Evolutionary conservation across 1,140 invertebrate genomes (phyloP).

Genomic region (Drosophila arizonae): DNA sequence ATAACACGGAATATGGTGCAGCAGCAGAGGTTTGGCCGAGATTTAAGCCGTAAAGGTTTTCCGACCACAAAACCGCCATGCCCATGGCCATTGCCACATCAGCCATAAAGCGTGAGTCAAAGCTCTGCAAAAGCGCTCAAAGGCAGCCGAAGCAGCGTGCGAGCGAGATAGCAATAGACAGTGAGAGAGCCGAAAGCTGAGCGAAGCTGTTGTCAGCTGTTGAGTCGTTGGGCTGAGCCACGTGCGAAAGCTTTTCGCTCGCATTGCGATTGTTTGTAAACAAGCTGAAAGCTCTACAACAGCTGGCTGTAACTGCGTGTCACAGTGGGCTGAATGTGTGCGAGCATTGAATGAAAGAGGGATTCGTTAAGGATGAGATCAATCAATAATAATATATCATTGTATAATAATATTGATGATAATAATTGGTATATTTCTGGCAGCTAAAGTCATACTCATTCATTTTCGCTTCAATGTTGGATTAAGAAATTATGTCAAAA

Average conservation of each 20-base stretch:
- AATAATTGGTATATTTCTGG: too few relatives aligned
- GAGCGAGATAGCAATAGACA: constrained; percentile 1
- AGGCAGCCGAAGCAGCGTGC: background rate
- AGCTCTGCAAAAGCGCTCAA: constrained; percentile 28
- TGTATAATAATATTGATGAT: background rate
- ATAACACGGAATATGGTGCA: constrained; percentile 4
- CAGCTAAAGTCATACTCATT: too few relatives aligned
- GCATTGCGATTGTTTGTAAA: constrained; percentile 63
- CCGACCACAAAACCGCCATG: constrained; percentile 33
- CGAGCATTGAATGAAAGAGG: background rate
- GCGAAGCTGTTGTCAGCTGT: constrained; percentile 14
- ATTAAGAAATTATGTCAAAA: background rate
- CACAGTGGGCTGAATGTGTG: constrained; percentile 37
- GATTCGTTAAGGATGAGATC: too few relatives aligned
- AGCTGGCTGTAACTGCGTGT: constrained; percentile 15
- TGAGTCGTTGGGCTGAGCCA: constrained; percentile 6
- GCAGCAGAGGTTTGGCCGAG: constrained; percentile 24
- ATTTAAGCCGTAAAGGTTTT: constrained; percentile 46
- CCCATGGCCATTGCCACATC: constrained; percentile 36
- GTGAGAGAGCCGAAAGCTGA: background rate
- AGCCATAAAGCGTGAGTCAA: constrained; percentile 12
- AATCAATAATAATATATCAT: too few relatives aligned
- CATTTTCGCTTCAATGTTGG: too few relatives aligned
- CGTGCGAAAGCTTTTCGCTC: constrained; percentile 50
- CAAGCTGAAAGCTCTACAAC: constrained; percentile 56